Conservation (phyloP, 1,140 invertebrate species). For the Proctacanthus coquilletti region DNA sequence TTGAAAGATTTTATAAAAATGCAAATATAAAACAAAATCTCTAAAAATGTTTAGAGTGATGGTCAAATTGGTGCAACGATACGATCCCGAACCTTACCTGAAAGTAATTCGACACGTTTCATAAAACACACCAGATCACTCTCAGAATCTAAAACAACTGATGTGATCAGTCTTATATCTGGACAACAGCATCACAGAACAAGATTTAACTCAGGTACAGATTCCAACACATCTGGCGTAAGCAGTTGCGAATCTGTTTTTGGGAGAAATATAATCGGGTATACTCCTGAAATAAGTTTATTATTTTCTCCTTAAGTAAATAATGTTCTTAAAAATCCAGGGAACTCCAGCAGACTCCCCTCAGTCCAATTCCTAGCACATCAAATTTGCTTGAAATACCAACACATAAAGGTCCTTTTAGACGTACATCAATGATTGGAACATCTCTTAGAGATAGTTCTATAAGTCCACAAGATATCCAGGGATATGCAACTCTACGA, state of each 20-base stretch:
- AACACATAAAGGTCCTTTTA: slow-evolving; percentile 13
- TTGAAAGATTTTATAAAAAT: too few relatives aligned
- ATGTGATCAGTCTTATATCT: slow-evolving; percentile 18
- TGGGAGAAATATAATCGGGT: slow-evolving; percentile 20
- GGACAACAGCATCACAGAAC: slow-evolving; percentile 16
- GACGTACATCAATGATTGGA: slow-evolving; percentile 17
- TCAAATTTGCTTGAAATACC: slow-evolving; percentile 38
- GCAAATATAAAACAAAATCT: background rate
- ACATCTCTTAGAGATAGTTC: slow-evolving; percentile 10
- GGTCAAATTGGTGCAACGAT: slow-evolving; percentile 2
- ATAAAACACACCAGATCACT: slow-evolving; percentile 39
- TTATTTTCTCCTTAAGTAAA: slow-evolving; percentile 2
- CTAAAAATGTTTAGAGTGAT: background rate
- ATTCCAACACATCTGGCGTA: slow-evolving; percentile 61
- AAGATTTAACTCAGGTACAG: slow-evolving; percentile 38
- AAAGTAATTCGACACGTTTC: slow-evolving; percentile 15
- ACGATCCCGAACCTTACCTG: slow-evolving; percentile 24
- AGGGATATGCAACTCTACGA: slow-evolving; percentile 67
- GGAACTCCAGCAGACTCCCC: slow-evolving; percentile 44
- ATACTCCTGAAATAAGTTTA: slow-evolving; percentile 1
- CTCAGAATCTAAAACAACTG: slow-evolving; percentile 46
- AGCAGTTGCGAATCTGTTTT: slow-evolving; percentile 59
- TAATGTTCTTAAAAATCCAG: slow-evolving; percentile 25
- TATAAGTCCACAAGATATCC: slow-evolving; percentile 50
- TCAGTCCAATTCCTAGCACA: slow-evolving; percentile 71